Percentiles rank a stretch among this genome's conserved stretches.
Evolutionary conservation across 1,140 invertebrate genomes (phyloP).

Genomic region (Vollenhovia emeryi): DNA sequence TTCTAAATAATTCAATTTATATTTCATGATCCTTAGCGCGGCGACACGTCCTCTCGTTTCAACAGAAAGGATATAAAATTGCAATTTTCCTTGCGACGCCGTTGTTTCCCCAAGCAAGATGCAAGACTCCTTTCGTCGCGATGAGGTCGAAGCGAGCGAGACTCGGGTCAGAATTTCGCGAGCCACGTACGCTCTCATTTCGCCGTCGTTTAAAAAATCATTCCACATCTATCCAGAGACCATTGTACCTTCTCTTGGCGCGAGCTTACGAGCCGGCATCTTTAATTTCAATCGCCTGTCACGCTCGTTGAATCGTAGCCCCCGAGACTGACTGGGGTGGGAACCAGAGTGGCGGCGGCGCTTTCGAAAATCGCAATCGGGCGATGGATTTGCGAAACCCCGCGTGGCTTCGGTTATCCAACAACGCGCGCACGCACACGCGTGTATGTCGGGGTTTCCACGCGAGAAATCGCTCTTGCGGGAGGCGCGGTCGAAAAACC

Average conservation of each 20-base stretch:
- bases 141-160: not conserved
- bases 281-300: not conserved
- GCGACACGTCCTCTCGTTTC: not conserved
- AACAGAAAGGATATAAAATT: not conserved
- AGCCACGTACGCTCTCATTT: not conserved
- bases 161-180: not conserved
- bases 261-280: not conserved
- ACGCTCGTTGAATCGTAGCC: not conserved
- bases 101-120: not conserved
- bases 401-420: not conserved
- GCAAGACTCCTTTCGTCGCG: not conserved
- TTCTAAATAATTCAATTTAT: too few species aligned
- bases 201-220: not conserved
- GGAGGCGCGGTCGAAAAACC: slow-evolving; percentile 21
- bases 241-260: too few species aligned
- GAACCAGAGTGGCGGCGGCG: not conserved
- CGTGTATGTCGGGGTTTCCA: not conserved
- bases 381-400: slow-evolving; percentile 1
- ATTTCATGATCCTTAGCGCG: not conserved
- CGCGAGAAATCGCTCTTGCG: slow-evolving; percentile 13
- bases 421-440: not conserved
- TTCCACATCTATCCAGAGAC: not conserved
- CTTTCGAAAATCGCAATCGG: slow-evolving; percentile 17
- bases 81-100: not conserved
- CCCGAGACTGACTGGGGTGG: not conserved